These are phyloP conservation scores for Druon quercuslanigerum DNA, from an alignment of 1,140 invertebrate genomes.

Conservation along the genomic window DNA sequence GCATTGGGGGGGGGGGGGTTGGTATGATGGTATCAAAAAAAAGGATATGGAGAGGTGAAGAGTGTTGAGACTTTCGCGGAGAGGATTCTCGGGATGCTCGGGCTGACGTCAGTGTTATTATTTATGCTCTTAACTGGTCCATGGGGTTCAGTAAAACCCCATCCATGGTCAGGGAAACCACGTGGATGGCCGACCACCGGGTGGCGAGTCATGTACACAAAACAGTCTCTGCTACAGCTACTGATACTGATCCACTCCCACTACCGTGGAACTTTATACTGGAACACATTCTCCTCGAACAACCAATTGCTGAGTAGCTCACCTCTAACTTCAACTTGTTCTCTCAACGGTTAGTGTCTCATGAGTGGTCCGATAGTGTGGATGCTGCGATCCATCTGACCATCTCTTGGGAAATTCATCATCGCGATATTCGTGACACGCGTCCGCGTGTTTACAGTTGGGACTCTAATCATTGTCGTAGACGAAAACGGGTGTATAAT, in stretches of 20 bases:
- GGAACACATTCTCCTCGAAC: constrained; percentile 41
- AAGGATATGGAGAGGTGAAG: neutral
- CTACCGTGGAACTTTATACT: neutral
- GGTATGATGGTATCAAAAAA: neutral
- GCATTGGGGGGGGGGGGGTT: too few species aligned
- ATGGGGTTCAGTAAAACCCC: neutral
- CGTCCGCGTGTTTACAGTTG: constrained; percentile 1
- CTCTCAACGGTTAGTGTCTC: constrained; percentile 61
- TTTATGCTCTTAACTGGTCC: constrained; percentile 13
- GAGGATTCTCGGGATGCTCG: neutral
- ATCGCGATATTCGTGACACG: neutral
- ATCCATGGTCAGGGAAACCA: neutral
- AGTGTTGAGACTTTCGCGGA: neutral
- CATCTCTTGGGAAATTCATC: neutral
- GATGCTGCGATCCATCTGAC: constrained; percentile 52
- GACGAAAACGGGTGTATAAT: too few species aligned
- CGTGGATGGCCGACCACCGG: neutral
- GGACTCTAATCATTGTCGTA: too few species aligned
- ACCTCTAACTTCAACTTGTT: constrained; percentile 59
- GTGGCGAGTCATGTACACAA: constrained; percentile 23
- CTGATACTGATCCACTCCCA: neutral
- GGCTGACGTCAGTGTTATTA: constrained; percentile 9
- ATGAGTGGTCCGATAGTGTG: constrained; percentile 61
- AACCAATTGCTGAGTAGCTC: constrained; percentile 60
- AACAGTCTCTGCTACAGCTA: neutral